Base-by-base conservation (phyloP, 2,888 invertebrate species). In the Allacma fusca region DNA sequence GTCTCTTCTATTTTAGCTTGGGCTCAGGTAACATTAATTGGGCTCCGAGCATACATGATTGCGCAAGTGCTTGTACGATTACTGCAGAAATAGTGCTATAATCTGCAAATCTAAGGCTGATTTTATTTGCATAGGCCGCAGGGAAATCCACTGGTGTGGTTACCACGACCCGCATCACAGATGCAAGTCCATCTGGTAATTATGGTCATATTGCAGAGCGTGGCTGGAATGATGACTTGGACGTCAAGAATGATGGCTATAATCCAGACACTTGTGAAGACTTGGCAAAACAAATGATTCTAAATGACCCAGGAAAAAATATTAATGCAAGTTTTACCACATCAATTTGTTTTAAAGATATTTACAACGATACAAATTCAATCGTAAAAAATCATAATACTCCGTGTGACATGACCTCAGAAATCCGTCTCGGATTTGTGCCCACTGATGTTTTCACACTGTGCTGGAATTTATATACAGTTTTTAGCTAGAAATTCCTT, bases 221-320 rank as follows among this genome's bases (percentile, higher is more conserved):
- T 0, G 88, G 90, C 79, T 95, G 95, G 95, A 95, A 95, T 85
- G 93, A 93, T 83, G 94, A 95, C 81, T 88, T 88, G 0, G 88
- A 84, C 26, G 90, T 94, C 86, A 88, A 88, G 0, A 85, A 85
- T 1, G 85, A 85, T 12, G 85, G 86, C 0, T 2, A 29, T 0
- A 76, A 83, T 72, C 78, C 83, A 1, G 23, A 79, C 0, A 7
- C 40, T 0, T 96, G 96, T 86, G 92, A 92, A 85, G 96, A 96
- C 85, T 95, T 96, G 78, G 96, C 93, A 0, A 88, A 91, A 5
- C 96, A 96, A 85, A 87, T 96, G 72, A 87, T 96, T 0, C 92
- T 94, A 84, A 90, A 92, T 84, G 88, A 89, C 80, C 94, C 95
- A 0, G 96, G 95, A 0, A 91, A 88, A 81, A 90, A 91, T 85